Evolutionary conservation across 2,113 vertebrate genomes (phyloP), one percentile per base, ranked within the genome.

Genomic region (Myodes glareolus): DNA sequence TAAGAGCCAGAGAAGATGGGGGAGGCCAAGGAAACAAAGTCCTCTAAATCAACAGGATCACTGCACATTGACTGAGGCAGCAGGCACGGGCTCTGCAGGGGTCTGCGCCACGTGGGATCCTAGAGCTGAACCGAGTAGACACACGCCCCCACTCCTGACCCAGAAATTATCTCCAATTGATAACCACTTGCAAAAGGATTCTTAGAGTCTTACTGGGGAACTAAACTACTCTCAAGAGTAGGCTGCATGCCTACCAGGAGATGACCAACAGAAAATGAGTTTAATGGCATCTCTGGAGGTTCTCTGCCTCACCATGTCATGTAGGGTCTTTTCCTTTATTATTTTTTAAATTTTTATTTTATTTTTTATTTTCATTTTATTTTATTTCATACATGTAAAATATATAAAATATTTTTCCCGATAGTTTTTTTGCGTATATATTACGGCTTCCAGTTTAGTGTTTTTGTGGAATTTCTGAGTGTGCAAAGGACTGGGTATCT

Each of bases 121-220:
- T 39, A 23, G 7, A 73, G 19, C 9, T 39, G n/a, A 42, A 73
- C 1, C 3, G n/a, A 73, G n/a, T 73, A 73, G 72, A 39, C 72
- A 39, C 19, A 23, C 11, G 1, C 8, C 4, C 9, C 8, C 1
- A 23, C 5, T 23, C n/a, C 21, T 23, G 25, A 73, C 8, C 19
- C 7, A 42, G n/a, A 73, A 73, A 10, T 1, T 23, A 72, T 72
- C 36, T 42, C 1, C 9, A 39, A 42, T 42, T 5, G n/a, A 23
- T 73, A 73, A 42, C 4, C 21, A 73, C 72, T 42, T 73, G n/a
- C 72, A 39, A 73, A 73, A 25, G n/a, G 23, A 73, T n/a, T n/a
- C n/a, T n/a, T n/a, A 4, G n/a, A 73, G 4, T 25, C 4, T 73
- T 12, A 21, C 72, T 77, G 12, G 75, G 27, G 23, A 45, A 45